Base-by-base conservation (phyloP, 2,888 invertebrate genomes). In the Cantharis rufa region DNA sequence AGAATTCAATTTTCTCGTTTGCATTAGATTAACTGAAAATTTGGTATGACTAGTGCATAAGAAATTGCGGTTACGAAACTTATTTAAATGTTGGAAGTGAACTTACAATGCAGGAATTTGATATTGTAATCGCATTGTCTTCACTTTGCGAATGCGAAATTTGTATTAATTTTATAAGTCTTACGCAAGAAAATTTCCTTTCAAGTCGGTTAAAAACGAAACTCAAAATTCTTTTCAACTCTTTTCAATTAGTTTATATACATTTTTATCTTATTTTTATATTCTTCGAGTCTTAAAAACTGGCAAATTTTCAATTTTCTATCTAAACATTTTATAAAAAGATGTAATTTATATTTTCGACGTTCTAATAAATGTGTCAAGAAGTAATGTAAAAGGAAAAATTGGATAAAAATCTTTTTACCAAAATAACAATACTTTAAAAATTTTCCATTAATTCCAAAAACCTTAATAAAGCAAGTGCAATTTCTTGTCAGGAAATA, bases 41-140 rank as follows among this genome's bases (percentile, higher is more conserved):
- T 48, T 48, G 48, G 48, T 24, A 21, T 66, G 15, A 66, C 64
- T 66, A n/a, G 15, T 66, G 18, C 18, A 63, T 63, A 63, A 63
- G 63, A 15, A 66, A 18, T 24, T 66, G 16, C 64, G 7, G 64
- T 66, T 66, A 66, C 16, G 64, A 66, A 66, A 66, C 64, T 66
- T 66, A 66, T 16, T 66, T 66, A 24, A 66, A 66, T 66, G 64
- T 24, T 66, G 18, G 24, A 66, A 66, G 21, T 66, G 24, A 66
- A 72, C 18, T 72, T 72, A 16, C 13, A 71, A 72, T 72, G 72
- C 72, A 72, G 72, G 72, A 72, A 72, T 72, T 72, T 48, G 18
- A 48, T 72, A 64, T 72, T 66, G 72, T 66, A 72, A 72, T 72
- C 61, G 27, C 32, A 72, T 72, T 72, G 72, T 72, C 72, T 72